phyloP scores from a whole-genome alignment of 1,140 invertebrate genomes.

The Heliconius himera region DNA sequence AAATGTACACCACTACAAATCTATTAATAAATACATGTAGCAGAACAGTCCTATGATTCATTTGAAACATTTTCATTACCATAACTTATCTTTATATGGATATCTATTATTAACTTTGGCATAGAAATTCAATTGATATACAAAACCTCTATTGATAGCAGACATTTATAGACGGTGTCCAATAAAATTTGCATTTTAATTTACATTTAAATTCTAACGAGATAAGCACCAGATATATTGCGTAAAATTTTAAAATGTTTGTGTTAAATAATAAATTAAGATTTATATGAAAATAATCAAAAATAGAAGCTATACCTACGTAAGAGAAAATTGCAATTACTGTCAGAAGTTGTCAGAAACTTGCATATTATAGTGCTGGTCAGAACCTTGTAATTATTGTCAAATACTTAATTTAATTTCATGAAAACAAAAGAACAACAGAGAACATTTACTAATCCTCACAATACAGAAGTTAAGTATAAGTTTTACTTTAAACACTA shows the following conservation, averaged over 20 bases:
- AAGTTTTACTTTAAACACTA: not conserved
- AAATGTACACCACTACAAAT: no score
- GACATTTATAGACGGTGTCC: not conserved
- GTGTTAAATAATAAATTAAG: not conserved
- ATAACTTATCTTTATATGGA: not conserved
- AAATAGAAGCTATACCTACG: no score
- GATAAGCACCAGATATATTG: not conserved
- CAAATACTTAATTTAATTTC: not conserved
- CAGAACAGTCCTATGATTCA: not conserved
- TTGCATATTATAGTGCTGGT: no score
- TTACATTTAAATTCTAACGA: not conserved
- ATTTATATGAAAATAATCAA: not conserved
- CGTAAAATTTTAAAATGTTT: not conserved
- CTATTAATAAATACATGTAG: no score
- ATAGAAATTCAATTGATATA: not conserved
- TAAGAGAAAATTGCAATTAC: no score
- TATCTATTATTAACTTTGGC: not conserved
- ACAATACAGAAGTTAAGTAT: not conserved
- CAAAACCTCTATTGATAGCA: not conserved
- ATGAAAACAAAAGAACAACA: not conserved
- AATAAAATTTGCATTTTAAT: constrained; percentile 11
- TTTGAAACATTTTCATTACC: not conserved
- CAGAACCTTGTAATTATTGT: not conserved
- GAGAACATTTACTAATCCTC: no score
- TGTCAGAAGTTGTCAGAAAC: not conserved